These are phyloP conservation scores for Salvator merianae DNA, from an alignment of 2,113 vertebrate species.

Conservation along the genomic window DNA sequence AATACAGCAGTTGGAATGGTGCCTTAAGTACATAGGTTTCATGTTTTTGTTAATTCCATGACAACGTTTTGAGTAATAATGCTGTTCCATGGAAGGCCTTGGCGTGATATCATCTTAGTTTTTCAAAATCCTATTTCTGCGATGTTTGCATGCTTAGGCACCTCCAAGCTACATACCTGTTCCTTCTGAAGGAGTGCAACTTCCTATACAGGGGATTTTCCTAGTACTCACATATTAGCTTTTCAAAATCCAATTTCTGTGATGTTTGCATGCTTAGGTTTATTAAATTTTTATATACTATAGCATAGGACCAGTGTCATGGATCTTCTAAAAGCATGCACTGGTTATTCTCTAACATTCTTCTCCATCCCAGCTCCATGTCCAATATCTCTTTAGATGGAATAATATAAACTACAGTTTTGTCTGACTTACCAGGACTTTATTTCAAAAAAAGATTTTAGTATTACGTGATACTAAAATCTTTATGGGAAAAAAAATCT, in stretches of 20 bases:
- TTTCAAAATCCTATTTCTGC: not conserved
- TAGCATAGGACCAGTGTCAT: not conserved
- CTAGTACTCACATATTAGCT: too few relatives aligned
- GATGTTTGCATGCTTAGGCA: not conserved
- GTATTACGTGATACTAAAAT: not conserved
- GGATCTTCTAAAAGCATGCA: not conserved
- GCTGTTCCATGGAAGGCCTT: not conserved
- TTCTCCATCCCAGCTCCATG: too few relatives aligned
- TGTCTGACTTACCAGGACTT: too few relatives aligned
- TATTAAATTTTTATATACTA: too few relatives aligned
- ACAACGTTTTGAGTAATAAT: not conserved
- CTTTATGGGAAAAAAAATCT: not conserved
- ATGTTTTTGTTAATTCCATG: not conserved
- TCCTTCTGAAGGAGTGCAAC: too few relatives aligned
- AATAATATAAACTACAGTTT: not conserved
- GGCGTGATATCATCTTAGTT: not conserved
- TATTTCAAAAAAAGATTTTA: too few relatives aligned
- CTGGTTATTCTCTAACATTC: not conserved
- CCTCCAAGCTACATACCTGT: too few relatives aligned
- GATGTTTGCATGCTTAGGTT: not conserved
- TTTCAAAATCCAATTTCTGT: not conserved
- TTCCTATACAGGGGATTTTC: too few relatives aligned
- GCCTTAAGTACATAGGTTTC: not conserved
- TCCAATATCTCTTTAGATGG: not conserved
- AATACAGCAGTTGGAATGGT: not conserved